phyloP scores from a whole-genome alignment of 2,113 vertebrate species.

The Peromyscus leucopus region DNA sequence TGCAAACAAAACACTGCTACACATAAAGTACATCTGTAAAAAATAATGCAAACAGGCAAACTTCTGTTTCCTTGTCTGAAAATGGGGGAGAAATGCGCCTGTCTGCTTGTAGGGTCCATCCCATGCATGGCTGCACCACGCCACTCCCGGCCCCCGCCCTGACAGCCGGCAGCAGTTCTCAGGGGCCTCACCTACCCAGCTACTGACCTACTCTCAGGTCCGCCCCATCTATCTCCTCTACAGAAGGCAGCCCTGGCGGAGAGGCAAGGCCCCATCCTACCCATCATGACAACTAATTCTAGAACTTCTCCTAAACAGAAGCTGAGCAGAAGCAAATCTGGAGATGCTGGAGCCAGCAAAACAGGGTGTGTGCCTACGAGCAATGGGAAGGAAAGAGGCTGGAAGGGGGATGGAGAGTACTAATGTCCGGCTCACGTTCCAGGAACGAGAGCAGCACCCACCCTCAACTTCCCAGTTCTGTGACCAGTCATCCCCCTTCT shows the following conservation, averaged over 20 bases:
- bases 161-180: neutral
- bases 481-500: neutral
- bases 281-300: neutral
- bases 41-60: neutral
- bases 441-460: neutral
- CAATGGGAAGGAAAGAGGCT: neutral
- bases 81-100: neutral
- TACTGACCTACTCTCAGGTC: neutral
- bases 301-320: neutral
- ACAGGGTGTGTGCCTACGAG: neutral
- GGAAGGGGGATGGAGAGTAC: no score
- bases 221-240: neutral
- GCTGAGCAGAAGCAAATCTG: neutral
- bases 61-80: neutral
- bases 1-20: neutral
- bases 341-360: neutral
- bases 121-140: neutral
- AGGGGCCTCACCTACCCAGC: neutral
- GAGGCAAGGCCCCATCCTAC: neutral
- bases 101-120: neutral
- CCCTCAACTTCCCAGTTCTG: neutral
- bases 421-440: rapidly evolving
- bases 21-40: neutral
- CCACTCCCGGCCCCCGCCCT: neutral
- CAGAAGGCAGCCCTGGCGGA: neutral